phyloP scores from a whole-genome alignment of 2,888 invertebrate species.

The Anagyrus pseudococci region DNA sequence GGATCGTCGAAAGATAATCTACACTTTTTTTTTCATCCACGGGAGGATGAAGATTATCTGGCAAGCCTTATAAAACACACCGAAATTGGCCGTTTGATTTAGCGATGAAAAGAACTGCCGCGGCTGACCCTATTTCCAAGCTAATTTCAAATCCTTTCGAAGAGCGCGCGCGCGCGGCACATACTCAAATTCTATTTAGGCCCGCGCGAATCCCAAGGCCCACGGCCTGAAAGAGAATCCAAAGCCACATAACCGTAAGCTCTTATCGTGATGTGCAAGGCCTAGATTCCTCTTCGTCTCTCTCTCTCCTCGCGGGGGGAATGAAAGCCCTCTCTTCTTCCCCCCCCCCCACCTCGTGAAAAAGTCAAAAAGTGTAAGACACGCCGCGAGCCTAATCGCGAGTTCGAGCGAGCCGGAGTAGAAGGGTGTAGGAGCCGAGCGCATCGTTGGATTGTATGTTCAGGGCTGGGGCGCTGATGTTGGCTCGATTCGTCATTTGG shows the following conservation, averaged over 20 bases:
- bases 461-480: neutral
- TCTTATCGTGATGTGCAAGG: constrained; percentile 4
- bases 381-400: neutral
- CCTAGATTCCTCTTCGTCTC: too few relatives aligned
- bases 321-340: too few relatives aligned
- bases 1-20: too few relatives aligned
- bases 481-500: constrained; percentile 45
- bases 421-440: constrained; percentile 9
- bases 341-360: too few relatives aligned
- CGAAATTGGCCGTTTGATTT: too few relatives aligned
- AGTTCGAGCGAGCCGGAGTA: neutral
- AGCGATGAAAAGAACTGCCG: too few relatives aligned
- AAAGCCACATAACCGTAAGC: neutral
- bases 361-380: neutral
- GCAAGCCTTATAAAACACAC: too few relatives aligned
- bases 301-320: too few relatives aligned
- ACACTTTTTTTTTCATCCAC: too few relatives aligned
- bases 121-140: neutral
- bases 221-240: neutral
- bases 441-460: constrained; percentile 21
- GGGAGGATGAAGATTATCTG: too few relatives aligned
- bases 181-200: neutral
- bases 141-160: neutral
- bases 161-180: too few relatives aligned
- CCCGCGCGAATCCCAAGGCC: neutral